Conservation (phyloP, 2,797 vertebrate species). For the Halcyon badia region DNA sequence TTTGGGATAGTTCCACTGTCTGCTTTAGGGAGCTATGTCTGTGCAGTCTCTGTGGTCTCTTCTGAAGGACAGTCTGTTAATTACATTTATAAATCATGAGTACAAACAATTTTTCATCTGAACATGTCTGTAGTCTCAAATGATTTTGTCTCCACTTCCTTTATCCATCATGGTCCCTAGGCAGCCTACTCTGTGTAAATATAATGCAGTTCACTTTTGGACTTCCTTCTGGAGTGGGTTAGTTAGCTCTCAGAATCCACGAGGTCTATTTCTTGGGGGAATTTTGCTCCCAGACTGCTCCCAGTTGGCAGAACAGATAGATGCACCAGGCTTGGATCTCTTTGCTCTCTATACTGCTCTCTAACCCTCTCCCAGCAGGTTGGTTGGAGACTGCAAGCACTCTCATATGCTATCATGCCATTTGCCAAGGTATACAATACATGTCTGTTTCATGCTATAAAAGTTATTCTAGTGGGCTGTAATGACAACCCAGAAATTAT, state of each 20-base stretch:
- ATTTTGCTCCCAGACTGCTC: not conserved
- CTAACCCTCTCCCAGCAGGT: not conserved
- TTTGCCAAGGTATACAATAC: rapidly evolving
- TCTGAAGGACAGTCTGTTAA: not conserved
- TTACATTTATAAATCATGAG: not conserved
- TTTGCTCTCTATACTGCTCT: not conserved
- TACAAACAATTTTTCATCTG: not conserved
- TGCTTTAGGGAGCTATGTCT: not conserved
- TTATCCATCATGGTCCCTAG: rapidly evolving
- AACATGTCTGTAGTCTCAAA: not conserved
- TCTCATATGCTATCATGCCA: rapidly evolving
- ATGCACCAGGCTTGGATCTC: not conserved
- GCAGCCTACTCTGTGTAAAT: not conserved
- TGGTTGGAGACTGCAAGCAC: not conserved
- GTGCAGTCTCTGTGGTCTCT: not conserved
- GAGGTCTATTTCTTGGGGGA: not conserved
- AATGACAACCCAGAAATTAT: not conserved
- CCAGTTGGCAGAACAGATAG: not conserved
- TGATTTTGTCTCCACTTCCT: not conserved
- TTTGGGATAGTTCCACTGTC: not conserved
- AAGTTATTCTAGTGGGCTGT: not conserved
- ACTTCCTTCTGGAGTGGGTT: not conserved
- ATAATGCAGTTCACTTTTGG: not conserved
- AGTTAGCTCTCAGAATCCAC: not conserved
- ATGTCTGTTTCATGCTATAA: rapidly evolving